Evolutionary conservation across 2,797 vertebrate species (phyloP).

Genomic region (Sebastes elongatus): DNA sequence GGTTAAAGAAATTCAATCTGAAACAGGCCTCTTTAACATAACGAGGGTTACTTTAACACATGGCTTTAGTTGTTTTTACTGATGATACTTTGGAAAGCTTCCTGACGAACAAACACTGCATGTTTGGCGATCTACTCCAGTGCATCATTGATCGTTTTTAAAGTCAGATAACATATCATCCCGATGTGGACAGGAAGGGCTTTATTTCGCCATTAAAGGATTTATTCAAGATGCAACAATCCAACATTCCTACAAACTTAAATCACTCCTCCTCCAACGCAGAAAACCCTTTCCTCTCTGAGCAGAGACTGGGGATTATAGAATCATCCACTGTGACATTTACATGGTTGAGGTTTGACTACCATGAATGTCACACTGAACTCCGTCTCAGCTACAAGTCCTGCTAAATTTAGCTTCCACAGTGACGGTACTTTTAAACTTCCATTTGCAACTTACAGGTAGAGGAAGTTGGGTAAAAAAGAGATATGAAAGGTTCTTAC

Average conservation of each 20-base stretch:
- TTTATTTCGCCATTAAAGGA: conserved; percentile 1
- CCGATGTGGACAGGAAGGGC: background rate
- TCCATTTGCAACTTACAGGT: background rate
- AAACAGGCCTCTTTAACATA: background rate
- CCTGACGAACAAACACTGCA: background rate
- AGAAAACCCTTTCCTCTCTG: background rate
- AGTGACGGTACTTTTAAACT: background rate
- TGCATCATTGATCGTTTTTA: background rate
- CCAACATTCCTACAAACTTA: background rate
- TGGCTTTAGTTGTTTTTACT: background rate
- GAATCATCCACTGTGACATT: background rate
- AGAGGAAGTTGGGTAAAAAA: background rate
- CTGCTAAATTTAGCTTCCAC: background rate
- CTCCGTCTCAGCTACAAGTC: background rate
- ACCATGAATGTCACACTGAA: background rate
- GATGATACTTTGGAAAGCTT: background rate
- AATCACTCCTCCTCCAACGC: background rate
- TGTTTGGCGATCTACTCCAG: background rate
- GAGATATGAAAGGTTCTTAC: background rate
- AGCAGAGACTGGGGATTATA: background rate
- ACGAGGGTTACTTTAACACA: too few species aligned
- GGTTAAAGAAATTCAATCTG: background rate
- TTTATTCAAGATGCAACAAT: conserved; percentile 6
- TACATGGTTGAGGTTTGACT: background rate
- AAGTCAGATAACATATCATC: background rate